These are phyloP conservation scores for Ophthalmolycus amberensis DNA, from an alignment of 2,113 vertebrate genomes.

Conservation along the genomic window DNA sequence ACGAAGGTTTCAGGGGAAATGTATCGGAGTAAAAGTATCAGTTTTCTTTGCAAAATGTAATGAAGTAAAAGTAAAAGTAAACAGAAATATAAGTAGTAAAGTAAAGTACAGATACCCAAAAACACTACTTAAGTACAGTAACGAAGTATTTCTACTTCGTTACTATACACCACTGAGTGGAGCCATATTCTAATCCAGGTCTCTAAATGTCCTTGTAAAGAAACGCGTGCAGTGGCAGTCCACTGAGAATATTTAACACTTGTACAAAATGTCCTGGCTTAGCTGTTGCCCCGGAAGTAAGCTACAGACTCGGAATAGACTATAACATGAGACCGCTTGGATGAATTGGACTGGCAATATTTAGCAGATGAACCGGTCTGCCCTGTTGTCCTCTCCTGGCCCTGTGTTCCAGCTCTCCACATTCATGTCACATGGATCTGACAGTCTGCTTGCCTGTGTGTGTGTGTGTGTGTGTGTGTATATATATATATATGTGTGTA, in stretches of 20 bases:
- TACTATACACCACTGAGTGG: no score
- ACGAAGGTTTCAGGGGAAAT: no score
- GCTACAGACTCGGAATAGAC: neutral
- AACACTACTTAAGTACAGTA: no score
- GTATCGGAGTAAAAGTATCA: no score
- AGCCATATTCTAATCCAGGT: slow-evolving; percentile 12
- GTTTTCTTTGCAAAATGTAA: no score
- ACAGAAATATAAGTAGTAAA: no score
- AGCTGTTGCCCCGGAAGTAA: slow-evolving; percentile 10
- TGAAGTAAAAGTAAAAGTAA: no score
- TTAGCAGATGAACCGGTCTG: slow-evolving; percentile 15
- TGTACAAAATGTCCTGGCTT: slow-evolving; percentile 14
- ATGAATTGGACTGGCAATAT: slow-evolving; percentile 1
- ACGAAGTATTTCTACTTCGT: no score
- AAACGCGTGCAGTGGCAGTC: neutral
- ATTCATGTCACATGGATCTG: slow-evolving; percentile 27
- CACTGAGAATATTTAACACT: slow-evolving; percentile 17
- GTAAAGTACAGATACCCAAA: no score
- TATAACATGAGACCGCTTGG: neutral
- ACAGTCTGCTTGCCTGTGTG: neutral
- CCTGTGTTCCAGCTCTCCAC: slow-evolving; percentile 10
- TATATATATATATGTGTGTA: no score
- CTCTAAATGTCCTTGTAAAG: slow-evolving; percentile 8
- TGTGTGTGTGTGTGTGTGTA: neutral
- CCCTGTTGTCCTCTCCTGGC: neutral